A percentile compares a stretch with the other conserved stretches of the same genome.
phyloP scores from a whole-genome alignment of 2,888 invertebrate genomes.

The Pseudoips prasinana region DNA sequence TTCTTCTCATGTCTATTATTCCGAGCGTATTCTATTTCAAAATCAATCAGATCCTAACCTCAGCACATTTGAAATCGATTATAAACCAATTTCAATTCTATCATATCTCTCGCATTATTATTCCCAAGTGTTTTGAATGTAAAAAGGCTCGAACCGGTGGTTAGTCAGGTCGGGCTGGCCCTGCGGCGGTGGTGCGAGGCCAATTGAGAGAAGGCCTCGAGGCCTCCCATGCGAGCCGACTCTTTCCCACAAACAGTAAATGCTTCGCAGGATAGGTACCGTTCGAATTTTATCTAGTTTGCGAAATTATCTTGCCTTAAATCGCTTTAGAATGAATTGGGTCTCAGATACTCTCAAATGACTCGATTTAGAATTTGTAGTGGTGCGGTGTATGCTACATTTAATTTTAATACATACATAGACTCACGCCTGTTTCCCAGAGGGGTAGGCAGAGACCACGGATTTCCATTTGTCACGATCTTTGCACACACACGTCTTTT shows the following conservation, averaged over 20 bases:
- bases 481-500: too few relatives aligned
- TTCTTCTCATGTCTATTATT: too few relatives aligned
- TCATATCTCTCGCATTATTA: conserved; percentile 30
- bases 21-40: neutral
- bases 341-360: too few relatives aligned
- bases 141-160: conserved; percentile 49
- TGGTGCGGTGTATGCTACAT: too few relatives aligned
- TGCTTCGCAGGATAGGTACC: conserved; percentile 37
- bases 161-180: conserved; percentile 57
- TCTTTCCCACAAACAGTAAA: conserved; percentile 66
- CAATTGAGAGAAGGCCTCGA: conserved; percentile 60
- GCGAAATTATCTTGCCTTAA: conserved; percentile 19
- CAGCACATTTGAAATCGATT: conserved; percentile 29
- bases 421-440: too few relatives aligned
- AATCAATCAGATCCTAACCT: conserved; percentile 25
- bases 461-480: too few relatives aligned
- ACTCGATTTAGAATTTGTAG: too few relatives aligned
- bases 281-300: conserved; percentile 35
- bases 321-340: too few relatives aligned
- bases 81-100: conserved; percentile 31
- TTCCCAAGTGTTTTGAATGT: conserved; percentile 29
- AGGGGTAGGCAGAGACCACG: too few relatives aligned
- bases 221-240: conserved; percentile 57
- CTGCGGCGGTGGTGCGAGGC: conserved; percentile 56
- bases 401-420: too few relatives aligned